Evolutionary conservation across 2,888 invertebrate genomes (phyloP).

Genomic region (Drosophila paramelanica): DNA sequence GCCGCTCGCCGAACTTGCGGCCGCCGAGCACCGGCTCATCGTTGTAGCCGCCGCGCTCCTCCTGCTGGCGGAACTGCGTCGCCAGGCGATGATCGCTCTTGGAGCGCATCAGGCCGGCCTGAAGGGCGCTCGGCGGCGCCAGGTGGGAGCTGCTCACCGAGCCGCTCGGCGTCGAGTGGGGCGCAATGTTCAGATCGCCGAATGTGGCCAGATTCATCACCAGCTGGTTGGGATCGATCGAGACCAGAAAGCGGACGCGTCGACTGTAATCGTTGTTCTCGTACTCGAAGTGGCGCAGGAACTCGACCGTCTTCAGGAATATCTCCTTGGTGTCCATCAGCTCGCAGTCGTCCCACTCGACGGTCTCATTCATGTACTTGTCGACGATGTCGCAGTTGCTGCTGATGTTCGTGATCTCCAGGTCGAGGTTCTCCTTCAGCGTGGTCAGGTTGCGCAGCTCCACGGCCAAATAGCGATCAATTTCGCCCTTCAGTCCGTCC

Average conservation of each 20-base stretch:
- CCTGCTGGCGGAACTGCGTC: conserved; percentile 94
- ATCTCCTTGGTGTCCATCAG: conserved; percentile 98
- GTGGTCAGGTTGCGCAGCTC: conserved; percentile 94
- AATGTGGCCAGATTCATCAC: conserved; percentile 94
- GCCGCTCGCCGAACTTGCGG: conserved; percentile 91
- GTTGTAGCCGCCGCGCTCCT: conserved; percentile 90
- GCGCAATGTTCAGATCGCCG: conserved; percentile 94
- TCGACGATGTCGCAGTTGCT: conserved; percentile 99
- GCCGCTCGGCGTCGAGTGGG: conserved; percentile 86
- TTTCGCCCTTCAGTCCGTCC: conserved; percentile 93
- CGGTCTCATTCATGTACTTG: conserved; percentile 95
- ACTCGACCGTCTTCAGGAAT: conserved; percentile 97
- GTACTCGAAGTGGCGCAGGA: conserved; percentile 96
- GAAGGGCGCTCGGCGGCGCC: conserved; percentile 88
- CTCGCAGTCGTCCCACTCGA: conserved; percentile 96
- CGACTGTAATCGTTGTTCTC: conserved; percentile 95
- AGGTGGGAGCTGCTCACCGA: conserved; percentile 86
- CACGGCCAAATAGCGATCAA: conserved; percentile 95
- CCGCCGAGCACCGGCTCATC: conserved; percentile 91
- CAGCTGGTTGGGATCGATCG: conserved; percentile 96
- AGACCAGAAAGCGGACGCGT: conserved; percentile 93
- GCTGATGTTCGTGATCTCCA: conserved; percentile 97
- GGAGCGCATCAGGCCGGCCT: conserved; percentile 94
- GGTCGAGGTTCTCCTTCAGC: conserved; percentile 96
- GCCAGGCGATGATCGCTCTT: conserved; percentile 97